Conservation (phyloP, 2,888 invertebrate genomes). For the Agrochola macilenta region DNA sequence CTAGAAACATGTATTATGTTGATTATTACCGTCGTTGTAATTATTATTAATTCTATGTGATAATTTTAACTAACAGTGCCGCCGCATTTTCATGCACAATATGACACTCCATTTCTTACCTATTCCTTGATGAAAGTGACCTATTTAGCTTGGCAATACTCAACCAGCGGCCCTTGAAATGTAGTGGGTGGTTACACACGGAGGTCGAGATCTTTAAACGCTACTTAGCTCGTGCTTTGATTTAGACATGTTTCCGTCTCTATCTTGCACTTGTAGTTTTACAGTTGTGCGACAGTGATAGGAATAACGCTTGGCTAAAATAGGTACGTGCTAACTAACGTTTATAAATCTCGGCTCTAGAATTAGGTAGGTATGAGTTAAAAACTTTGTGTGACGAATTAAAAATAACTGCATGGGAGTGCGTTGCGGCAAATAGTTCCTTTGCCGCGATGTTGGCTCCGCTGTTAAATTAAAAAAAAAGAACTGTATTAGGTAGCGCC, state of each 20-base stretch:
- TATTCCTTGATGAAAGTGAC: slow-evolving; percentile 22
- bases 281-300: too few relatives aligned
- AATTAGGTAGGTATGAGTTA: not conserved
- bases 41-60: slow-evolving; percentile 7
- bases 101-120: slow-evolving; percentile 22
- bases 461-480: too few relatives aligned
- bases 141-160: not conserved
- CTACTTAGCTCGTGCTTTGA: too few relatives aligned
- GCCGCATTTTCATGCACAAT: not conserved
- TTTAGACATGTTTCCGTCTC: too few relatives aligned
- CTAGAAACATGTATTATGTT: not conserved
- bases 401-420: not conserved
- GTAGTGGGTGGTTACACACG: not conserved
- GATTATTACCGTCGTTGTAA: not conserved
- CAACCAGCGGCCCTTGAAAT: not conserved
- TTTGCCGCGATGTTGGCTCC: too few relatives aligned
- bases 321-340: too few relatives aligned
- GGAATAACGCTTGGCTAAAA: too few relatives aligned
- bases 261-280: too few relatives aligned
- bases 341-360: too few relatives aligned
- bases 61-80: not conserved
- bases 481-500: too few relatives aligned
- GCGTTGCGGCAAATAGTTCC: too few relatives aligned
- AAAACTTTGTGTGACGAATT: not conserved
- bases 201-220: not conserved